Evolutionary conservation across 2,113 vertebrate species (phyloP), one percentile per base, ranked within the genome.

Genomic region (Osmerus mordax): DNA sequence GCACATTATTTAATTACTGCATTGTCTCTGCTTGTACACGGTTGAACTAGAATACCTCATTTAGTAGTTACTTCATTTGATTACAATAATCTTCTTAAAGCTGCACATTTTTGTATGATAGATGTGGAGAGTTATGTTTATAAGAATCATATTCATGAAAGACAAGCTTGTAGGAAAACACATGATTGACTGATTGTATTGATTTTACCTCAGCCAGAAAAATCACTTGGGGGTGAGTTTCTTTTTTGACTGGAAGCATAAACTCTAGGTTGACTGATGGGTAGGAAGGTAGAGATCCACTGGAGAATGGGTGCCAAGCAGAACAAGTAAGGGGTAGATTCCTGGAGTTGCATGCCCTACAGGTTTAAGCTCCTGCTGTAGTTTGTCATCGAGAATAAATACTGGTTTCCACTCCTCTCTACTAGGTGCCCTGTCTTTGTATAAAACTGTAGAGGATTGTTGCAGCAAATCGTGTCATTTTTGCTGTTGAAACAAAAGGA

Each of bases 41-140:
- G 74, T 77, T 75, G 73, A 47, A 85, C 79, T 70, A 81, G 65
- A 73, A 87, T 87, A 89, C 82, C 83, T 90, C 83, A 86, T 84
- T 65, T 78, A 13, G 72, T 75, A 69, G 73, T 81, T 82, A 77
- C 62, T 79, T 76, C 65, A 78, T 88, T 88, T 75, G 64, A 83
- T 80, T 77, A 67, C 72, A 72, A 84, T 81, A 65, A 36, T 65
- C 70, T 83, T 84, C 61, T 81, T 78, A 53, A 80, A 80, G 75
- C 61, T 80, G 78, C 63, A 82, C 75, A 83, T 81, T 47, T 81
- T 47, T 61, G 70, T 86, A 73, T 73, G 28, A 47, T 41, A 69
- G 6, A 59, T 69, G 56, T 72, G 71, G 14, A 67, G 21, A 55
- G 73, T 77, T 67, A 72, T 74, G 36, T 79, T 71, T 53, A 41